Conservation (phyloP, 2,113 vertebrate genomes). For the Illadopsis cleaveri region DNA sequence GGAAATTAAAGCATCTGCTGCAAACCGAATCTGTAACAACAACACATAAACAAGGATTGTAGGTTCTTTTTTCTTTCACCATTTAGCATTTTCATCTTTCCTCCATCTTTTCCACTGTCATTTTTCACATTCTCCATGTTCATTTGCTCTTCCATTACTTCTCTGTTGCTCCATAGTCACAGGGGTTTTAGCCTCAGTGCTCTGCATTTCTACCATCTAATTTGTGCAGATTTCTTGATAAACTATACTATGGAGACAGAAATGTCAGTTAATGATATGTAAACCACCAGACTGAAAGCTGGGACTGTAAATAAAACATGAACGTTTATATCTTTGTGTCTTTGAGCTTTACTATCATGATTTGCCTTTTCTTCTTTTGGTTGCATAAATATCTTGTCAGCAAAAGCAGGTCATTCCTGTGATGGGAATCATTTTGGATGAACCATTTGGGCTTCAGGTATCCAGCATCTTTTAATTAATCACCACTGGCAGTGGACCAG, state of each 20-base stretch:
- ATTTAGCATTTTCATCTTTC: neutral
- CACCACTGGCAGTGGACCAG: neutral
- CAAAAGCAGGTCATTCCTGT: neutral
- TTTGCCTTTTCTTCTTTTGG: neutral
- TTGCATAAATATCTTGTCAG: slow-evolving; percentile 19
- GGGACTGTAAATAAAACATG: slow-evolving; percentile 44
- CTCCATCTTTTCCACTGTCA: neutral
- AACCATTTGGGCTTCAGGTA: neutral
- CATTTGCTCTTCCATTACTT: neutral
- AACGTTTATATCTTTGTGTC: neutral
- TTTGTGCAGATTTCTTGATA: slow-evolving; percentile 12
- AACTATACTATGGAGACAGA: neutral
- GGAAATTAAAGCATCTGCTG: neutral
- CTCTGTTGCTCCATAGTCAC: neutral
- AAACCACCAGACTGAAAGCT: neutral
- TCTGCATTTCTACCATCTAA: neutral
- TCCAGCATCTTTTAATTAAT: slow-evolving; percentile 43
- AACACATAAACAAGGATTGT: neutral
- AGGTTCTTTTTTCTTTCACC: neutral
- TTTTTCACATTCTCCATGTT: neutral
- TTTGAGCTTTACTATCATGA: neutral
- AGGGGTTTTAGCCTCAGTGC: neutral
- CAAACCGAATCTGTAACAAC: neutral
- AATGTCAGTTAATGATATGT: neutral
- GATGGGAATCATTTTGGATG: neutral